Conservation (phyloP, 2,113 vertebrate genomes). For the Heliornis fulica region DNA sequence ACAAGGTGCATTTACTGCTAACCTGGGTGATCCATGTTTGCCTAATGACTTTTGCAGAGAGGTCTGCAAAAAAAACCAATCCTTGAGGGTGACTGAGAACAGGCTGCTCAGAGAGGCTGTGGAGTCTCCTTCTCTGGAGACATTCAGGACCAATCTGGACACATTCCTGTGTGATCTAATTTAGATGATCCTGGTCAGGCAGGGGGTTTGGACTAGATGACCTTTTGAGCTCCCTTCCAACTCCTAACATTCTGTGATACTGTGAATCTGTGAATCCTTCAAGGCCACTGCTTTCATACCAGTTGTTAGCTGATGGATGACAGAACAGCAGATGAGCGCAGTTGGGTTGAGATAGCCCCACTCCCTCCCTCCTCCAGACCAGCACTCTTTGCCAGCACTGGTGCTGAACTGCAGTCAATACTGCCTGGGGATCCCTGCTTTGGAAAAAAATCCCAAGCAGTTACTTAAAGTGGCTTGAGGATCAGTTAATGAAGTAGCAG, state of each 20-base stretch:
- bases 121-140: too few species aligned
- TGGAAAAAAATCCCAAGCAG: not conserved
- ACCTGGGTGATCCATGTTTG: not conserved
- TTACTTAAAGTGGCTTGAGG: not conserved
- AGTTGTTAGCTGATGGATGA: not conserved
- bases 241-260: too few species aligned
- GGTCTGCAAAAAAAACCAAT: too few species aligned
- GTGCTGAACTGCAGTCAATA: not conserved
- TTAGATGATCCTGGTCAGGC: too few species aligned
- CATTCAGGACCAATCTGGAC: too few species aligned
- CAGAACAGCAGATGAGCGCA: not conserved
- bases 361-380: not conserved
- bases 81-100: too few species aligned
- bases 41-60: not conserved
- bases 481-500: not conserved
- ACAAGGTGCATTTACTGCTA: not conserved
- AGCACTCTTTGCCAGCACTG: not conserved
- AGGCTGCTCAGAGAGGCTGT: too few species aligned
- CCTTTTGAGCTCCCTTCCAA: too few species aligned
- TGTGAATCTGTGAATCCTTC: too few species aligned
- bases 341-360: not conserved
- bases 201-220: too few species aligned
- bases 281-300: not conserved
- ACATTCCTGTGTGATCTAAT: too few species aligned
- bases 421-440: not conserved